A percentile compares a stretch with the other conserved stretches of the same genome.
These are phyloP conservation scores for Caenorhabditis zanzibari DNA, from an alignment of 2,888 invertebrate species.

Conservation along the genomic window DNA sequence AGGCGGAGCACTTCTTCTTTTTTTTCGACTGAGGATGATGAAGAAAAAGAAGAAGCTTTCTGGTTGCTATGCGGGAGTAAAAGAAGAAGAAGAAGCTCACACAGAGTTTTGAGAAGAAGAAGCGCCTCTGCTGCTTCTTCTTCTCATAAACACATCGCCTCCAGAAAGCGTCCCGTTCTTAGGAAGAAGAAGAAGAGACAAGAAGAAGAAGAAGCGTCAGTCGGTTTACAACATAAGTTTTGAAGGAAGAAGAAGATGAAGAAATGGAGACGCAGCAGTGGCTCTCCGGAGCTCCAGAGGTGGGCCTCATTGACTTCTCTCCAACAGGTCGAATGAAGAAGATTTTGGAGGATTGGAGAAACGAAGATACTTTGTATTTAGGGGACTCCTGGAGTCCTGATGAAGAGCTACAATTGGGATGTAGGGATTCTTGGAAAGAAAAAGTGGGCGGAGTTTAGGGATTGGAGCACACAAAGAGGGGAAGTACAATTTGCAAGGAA, in stretches of 20 bases:
- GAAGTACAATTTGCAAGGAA: too few relatives aligned
- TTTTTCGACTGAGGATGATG: conserved; percentile 2
- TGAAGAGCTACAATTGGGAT: not conserved
- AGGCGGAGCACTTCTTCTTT: conserved; percentile 38
- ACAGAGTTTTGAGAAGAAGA: conserved; percentile 6
- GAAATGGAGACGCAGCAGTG: conserved; percentile 39
- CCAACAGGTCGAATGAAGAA: conserved; percentile 4
- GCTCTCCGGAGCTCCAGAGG: conserved; percentile 13
- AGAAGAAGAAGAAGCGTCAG: conserved; percentile 53
- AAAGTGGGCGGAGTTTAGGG: not conserved
- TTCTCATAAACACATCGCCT: conserved; percentile 60
- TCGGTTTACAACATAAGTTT: conserved; percentile 58
- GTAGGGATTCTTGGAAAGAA: not conserved
- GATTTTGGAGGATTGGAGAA: conserved; percentile 11
- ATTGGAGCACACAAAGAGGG: too few relatives aligned
- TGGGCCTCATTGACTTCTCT: not conserved
- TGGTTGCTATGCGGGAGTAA: conserved; percentile 51
- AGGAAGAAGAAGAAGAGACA: conserved; percentile 12
- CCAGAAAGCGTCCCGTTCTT: conserved; percentile 61
- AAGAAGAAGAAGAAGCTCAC: conserved; percentile 27
- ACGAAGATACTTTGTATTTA: not conserved
- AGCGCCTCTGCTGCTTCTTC: conserved; percentile 37
- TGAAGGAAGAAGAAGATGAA: conserved; percentile 22
- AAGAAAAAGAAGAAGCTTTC: conserved; percentile 54
- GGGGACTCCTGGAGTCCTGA: not conserved